Evolutionary conservation across 2,888 invertebrate genomes (phyloP), one percentile per base, ranked within the genome.

Genomic region (Hyppa rectilinea): DNA sequence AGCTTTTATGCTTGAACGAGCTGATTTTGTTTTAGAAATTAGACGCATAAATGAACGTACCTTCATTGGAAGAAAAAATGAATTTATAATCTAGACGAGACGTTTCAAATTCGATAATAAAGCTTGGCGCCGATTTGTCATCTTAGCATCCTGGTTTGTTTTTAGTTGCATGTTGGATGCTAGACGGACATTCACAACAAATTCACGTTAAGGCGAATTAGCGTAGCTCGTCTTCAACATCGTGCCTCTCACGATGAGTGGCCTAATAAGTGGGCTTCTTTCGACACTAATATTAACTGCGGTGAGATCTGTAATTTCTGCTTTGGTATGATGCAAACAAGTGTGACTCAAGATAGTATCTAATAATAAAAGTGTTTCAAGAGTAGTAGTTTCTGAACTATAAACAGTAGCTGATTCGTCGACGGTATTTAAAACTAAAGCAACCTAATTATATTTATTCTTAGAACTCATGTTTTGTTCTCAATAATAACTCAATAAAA

Each of bases 291-390:
- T 62, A 78, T 80, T 66, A 66, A 66, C 62, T 65, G 75, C 58
- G 75, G 59, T 60, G 62, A 60, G 64, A 70, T 80, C 65, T 58
- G 70, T 78, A 65, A 75, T 75, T 78, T 75, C 45, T 80, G 75
- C 70, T 74, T 65, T 53, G 38, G 65, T 62, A 45, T 75, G 69
- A 80, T 80, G 75, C 59, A 80, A 80, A 69, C 69, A 63, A 74
- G 62, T 73, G 79, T 74, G 62, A 74, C 68, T 73, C 74, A 79
- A 77, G 61, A 74, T 59, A 53, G 61, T 49, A 49, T 66, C 79
- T 62, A 69, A 38, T 59, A 62, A 56, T 73, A 56, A 38, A 60
- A 61, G 14, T 45, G 53, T 75, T 61, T 45, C 43, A 55, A 55
- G 43, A 56, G 40, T 76, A 56, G 38, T 40, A 43, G 40, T 29